These are phyloP conservation scores for Pseudomyrmex dendroicus DNA, from an alignment of 1,140 invertebrate genomes.

Conservation along the genomic window DNA sequence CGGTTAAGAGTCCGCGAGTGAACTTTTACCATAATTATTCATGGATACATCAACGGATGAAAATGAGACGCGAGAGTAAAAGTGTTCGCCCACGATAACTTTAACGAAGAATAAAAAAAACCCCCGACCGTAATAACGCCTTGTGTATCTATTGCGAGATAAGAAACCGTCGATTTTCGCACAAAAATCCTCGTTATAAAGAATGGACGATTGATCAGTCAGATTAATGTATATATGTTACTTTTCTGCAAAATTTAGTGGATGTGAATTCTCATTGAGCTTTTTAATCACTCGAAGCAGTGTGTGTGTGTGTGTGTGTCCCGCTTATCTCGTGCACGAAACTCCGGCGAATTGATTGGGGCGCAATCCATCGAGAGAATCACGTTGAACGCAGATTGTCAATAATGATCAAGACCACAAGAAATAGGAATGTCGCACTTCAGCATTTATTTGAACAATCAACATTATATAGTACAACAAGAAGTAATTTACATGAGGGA, in stretches of 20 bases:
- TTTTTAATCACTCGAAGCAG: conserved; percentile 7
- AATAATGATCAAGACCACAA: conserved; percentile 27
- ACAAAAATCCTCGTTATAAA: background rate
- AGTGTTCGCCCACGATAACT: conserved; percentile 46
- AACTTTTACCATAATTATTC: conserved; percentile 57
- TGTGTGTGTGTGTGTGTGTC: background rate
- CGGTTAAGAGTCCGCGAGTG: conserved; percentile 49
- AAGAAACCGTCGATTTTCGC: background rate
- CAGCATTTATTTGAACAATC: conserved; percentile 53
- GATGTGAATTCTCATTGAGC: background rate
- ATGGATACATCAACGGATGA: conserved; percentile 54
- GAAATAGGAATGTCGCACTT: conserved; percentile 40
- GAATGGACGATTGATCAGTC: background rate
- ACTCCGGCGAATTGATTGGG: background rate
- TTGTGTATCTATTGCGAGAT: conserved; percentile 4
- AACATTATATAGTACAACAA: conserved; percentile 39
- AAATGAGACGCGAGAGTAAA: conserved; percentile 56
- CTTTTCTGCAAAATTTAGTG: conserved; percentile 14
- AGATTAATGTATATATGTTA: background rate
- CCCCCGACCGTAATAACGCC: background rate
- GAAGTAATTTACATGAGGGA: conserved; percentile 33
- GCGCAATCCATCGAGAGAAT: background rate
- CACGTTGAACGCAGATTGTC: conserved; percentile 11
- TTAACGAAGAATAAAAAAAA: conserved; percentile 1
- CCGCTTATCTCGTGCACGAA: background rate